Percentiles rank a stretch among this genome's conserved stretches.
phyloP scores from a whole-genome alignment of 2,888 invertebrate species.

The Luffia ferchaultella region DNA sequence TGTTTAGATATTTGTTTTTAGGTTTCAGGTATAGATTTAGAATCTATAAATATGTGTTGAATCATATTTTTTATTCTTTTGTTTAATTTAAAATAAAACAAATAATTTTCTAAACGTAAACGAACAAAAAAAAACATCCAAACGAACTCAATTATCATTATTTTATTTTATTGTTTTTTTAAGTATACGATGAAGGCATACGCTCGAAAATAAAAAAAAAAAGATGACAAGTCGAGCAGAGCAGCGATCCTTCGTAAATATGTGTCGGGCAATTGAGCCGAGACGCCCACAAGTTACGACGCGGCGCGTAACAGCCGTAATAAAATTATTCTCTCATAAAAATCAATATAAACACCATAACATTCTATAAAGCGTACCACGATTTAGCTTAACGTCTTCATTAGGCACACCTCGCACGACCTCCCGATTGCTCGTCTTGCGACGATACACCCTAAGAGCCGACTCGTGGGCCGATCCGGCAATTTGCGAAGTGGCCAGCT shows the following conservation, averaged over 20 bases:
- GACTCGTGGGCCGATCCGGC: slow-evolving; percentile 25
- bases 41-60: too few species aligned
- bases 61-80: too few species aligned
- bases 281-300: slow-evolving; percentile 22
- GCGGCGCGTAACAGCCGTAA: slow-evolving; percentile 21
- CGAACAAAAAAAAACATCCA: too few species aligned
- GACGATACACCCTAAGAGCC: slow-evolving; percentile 29
- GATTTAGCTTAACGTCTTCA: slow-evolving; percentile 59
- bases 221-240: not conserved
- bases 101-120: too few species aligned
- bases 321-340: slow-evolving; percentile 53
- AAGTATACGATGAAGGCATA: too few species aligned
- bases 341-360: slow-evolving; percentile 54
- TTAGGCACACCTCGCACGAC: slow-evolving; percentile 44
- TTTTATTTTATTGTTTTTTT: too few species aligned
- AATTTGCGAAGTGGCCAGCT: slow-evolving; percentile 43
- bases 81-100: too few species aligned
- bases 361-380: slow-evolving; percentile 40
- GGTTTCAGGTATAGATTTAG: too few species aligned
- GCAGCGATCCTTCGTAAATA: not conserved
- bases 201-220: too few species aligned
- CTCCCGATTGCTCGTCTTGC: slow-evolving; percentile 45
- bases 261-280: not conserved
- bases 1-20: too few species aligned
- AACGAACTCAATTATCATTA: too few species aligned